Evolutionary conservation across 2,888 invertebrate species (phyloP).

Genomic region (Andricus curvator): DNA sequence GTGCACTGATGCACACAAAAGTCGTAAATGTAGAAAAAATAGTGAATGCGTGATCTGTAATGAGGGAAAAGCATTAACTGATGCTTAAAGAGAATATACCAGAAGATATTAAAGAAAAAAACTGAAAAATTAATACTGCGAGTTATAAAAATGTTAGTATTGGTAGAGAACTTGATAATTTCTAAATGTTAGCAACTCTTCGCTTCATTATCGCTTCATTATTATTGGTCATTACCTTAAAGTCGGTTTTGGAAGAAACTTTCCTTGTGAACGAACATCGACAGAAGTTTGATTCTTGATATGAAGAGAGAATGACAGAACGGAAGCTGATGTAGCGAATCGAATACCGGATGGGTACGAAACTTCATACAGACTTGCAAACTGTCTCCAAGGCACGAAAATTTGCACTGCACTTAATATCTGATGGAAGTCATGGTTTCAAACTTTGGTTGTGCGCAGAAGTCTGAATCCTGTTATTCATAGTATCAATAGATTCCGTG

Average conservation of each 20-base stretch:
- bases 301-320: neutral
- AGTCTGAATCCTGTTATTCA: neutral
- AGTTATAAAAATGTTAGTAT: neutral
- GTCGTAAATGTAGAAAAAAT: neutral
- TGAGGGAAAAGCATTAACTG: neutral
- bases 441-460: neutral
- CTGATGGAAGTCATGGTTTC: neutral
- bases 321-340: neutral
- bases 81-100: neutral
- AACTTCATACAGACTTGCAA: neutral
- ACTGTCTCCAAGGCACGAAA: neutral
- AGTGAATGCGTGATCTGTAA: neutral
- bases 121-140: neutral
- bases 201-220: no score
- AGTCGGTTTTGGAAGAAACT: neutral
- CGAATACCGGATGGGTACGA: neutral
- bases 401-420: conserved; percentile 19
- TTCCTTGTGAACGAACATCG: neutral
- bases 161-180: neutral
- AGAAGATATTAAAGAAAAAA: neutral
- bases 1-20: neutral
- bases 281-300: neutral
- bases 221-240: neutral
- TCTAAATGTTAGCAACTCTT: neutral
- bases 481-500: neutral